phyloP scores from a whole-genome alignment of 2,888 invertebrate species.

The Rutpela maculata region DNA sequence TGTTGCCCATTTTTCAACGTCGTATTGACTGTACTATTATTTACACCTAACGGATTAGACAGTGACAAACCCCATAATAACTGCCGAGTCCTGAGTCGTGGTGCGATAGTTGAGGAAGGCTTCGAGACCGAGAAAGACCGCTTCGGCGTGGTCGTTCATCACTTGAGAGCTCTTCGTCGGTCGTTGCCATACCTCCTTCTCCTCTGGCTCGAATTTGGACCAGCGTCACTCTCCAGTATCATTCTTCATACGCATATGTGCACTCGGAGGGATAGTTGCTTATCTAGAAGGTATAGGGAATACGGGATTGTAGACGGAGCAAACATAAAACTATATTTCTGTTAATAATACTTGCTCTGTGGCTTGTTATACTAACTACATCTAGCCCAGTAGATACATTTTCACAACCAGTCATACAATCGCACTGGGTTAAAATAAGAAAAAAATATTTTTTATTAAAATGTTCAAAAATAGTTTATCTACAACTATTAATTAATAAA shows the following conservation, averaged over 20 bases:
- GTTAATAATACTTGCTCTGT: no score
- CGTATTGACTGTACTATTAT: no score
- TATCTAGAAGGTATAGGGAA: conserved; percentile 27
- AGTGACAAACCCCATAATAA: conserved; percentile 70
- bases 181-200: conserved; percentile 66
- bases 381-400: background rate
- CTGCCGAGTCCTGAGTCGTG: conserved; percentile 76
- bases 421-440: background rate
- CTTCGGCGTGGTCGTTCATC: conserved; percentile 67
- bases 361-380: no score
- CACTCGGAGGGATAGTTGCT: conserved; percentile 15
- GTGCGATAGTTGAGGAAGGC: conserved; percentile 80
- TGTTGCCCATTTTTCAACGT: no score
- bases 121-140: conserved; percentile 80
- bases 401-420: background rate
- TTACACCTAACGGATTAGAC: background rate
- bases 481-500: no score
- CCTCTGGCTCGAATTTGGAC: conserved; percentile 55
- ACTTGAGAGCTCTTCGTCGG: conserved; percentile 71
- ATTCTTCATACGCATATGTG: conserved; percentile 62
- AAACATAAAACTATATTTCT: background rate
- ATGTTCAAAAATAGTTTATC: background rate
- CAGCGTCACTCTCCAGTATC: conserved; percentile 58
- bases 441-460: background rate
- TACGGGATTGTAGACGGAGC: background rate